Evolutionary conservation across 2,113 vertebrate species (phyloP).

Genomic region (Hiodon tergisus): DNA sequence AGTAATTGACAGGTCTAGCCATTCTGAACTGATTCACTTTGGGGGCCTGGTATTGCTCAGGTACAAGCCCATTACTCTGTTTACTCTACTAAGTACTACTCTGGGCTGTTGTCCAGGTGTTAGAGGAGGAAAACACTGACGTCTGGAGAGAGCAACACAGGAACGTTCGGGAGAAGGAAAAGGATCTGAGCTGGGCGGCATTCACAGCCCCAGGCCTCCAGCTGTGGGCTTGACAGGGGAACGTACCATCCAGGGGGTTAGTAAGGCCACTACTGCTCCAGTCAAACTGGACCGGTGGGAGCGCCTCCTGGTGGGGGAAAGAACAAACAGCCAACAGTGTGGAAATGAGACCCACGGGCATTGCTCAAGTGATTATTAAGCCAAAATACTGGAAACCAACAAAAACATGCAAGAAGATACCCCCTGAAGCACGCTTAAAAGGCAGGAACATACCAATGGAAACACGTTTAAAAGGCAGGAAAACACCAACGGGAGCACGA

Average conservation of each 20-base stretch:
- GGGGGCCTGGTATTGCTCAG: no score
- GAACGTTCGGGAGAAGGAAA: no score
- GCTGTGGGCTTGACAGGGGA: constrained; percentile 65
- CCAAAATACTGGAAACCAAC: no score
- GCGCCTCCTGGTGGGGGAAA: constrained; percentile 77
- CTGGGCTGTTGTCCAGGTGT: no score
- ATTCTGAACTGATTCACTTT: no score
- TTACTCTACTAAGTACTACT: no score
- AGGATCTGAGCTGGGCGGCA: constrained; percentile 66
- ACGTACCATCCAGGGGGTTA: constrained; percentile 97
- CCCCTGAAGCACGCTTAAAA: background rate
- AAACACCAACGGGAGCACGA: background rate
- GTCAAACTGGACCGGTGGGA: constrained; percentile 98
- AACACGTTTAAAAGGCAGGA: background rate
- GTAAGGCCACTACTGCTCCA: constrained; percentile 99
- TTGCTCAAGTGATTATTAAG: no score
- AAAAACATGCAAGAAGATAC: no score
- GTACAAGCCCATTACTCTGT: no score
- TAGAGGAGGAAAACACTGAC: no score
- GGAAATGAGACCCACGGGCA: background rate
- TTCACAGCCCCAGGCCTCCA: constrained; percentile 42
- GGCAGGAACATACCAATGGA: background rate
- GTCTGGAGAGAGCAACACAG: no score
- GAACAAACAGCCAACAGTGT: background rate
- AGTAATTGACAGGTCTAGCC: no score